phyloP scores from a whole-genome alignment of 2,888 invertebrate genomes.

The Abrostola tripartita region DNA sequence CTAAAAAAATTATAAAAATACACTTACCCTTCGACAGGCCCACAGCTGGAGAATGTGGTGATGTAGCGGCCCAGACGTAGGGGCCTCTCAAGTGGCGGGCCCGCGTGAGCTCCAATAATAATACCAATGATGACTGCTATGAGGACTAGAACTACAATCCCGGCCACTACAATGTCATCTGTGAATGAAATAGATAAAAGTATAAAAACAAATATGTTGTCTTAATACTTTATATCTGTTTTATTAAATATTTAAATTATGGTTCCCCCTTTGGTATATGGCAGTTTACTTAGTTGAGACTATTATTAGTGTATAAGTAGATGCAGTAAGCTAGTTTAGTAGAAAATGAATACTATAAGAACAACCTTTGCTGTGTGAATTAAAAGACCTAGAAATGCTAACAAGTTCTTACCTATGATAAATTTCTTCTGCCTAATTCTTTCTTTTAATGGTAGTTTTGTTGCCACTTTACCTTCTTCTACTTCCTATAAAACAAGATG shows the following conservation, averaged over 20 bases:
- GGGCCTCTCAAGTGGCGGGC: constrained; percentile 87
- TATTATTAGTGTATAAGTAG: too few species aligned
- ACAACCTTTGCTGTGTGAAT: not conserved
- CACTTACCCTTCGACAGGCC: constrained; percentile 92
- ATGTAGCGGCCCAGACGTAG: constrained; percentile 92
- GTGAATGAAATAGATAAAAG: constrained; percentile 33
- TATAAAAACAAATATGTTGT: too few species aligned
- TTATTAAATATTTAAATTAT: too few species aligned
- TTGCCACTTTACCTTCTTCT: constrained; percentile 86
- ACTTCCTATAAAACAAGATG: constrained; percentile 77
- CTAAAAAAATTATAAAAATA: constrained; percentile 10
- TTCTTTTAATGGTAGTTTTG: constrained; percentile 86
- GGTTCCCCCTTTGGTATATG: too few species aligned
- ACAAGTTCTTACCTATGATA: constrained; percentile 87
- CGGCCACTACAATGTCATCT: constrained; percentile 88
- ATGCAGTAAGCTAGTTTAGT: not conserved
- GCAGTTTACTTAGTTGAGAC: too few species aligned
- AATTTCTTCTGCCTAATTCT: constrained; percentile 90
- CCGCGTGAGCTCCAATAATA: constrained; percentile 87
- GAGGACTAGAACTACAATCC: constrained; percentile 89
- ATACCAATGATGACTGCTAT: constrained; percentile 90
- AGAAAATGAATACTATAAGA: not conserved
- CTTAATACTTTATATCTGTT: too few species aligned
- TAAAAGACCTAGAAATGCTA: not conserved
- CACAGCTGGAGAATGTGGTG: constrained; percentile 92